These are phyloP conservation scores for Desmodus rotundus DNA, from an alignment of 2,113 vertebrate species.

Conservation along the genomic window DNA sequence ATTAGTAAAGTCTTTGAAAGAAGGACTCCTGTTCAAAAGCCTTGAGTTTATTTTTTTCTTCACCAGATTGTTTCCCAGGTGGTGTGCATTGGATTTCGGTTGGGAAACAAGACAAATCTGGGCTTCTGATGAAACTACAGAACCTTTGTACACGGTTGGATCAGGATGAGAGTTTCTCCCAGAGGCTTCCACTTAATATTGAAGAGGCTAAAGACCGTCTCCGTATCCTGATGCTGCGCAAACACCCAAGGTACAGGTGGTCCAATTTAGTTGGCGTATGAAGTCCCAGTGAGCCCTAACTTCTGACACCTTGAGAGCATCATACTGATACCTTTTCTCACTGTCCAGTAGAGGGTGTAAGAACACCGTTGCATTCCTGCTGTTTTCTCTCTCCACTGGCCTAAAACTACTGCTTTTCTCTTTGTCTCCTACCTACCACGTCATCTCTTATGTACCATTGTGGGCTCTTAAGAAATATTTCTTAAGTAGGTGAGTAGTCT, in stretches of 20 bases:
- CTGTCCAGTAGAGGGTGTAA: background rate
- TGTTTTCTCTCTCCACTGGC: background rate
- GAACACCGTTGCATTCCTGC: background rate
- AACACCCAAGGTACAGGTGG: slow-evolving; percentile 84
- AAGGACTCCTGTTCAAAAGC: background rate
- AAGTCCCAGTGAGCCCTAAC: background rate
- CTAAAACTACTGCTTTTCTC: background rate
- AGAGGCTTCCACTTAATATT: slow-evolving; percentile 88
- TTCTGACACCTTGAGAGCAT: background rate
- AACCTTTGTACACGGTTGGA: slow-evolving; percentile 93
- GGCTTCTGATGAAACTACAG: slow-evolving; percentile 93
- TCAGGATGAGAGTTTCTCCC: slow-evolving; percentile 81
- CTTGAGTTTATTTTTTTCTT: slow-evolving; percentile 34
- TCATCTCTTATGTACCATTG: background rate
- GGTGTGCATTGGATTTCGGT: slow-evolving; percentile 96
- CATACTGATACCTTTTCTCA: background rate
- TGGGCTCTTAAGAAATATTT: background rate
- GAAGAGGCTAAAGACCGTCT: slow-evolving; percentile 96
- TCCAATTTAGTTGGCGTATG: background rate
- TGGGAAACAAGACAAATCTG: slow-evolving; percentile 93
- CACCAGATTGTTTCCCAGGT: slow-evolving; percentile 90
- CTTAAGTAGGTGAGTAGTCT: background rate
- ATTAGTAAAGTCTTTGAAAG: background rate
- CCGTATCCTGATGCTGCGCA: slow-evolving; percentile 89
- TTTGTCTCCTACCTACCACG: background rate